phyloP scores from a whole-genome alignment of 2,888 invertebrate genomes.

The Melieria omissa region DNA sequence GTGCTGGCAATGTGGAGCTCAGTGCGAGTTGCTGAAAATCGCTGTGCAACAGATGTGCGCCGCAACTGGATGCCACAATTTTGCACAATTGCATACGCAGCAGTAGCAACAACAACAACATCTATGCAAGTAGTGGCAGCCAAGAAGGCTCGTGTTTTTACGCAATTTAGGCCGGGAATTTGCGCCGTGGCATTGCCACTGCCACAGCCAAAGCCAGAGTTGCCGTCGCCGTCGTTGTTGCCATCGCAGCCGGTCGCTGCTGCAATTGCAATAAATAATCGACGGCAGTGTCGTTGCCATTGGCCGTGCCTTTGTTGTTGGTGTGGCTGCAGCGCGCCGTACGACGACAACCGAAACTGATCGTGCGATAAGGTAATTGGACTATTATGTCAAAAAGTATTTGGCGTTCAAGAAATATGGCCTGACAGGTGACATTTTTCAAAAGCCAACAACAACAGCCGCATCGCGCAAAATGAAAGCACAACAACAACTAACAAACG shows the following conservation, averaged over 20 bases:
- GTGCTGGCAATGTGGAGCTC: not conserved
- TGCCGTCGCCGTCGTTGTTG: not conserved
- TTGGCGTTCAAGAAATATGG: constrained; percentile 65
- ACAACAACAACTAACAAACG: constrained; percentile 2
- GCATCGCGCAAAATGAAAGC: constrained; percentile 13
- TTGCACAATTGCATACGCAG: constrained; percentile 42
- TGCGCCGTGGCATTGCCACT: constrained; percentile 31
- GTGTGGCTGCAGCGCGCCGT: constrained; percentile 5
- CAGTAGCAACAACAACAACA: constrained; percentile 10
- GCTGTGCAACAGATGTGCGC: not conserved
- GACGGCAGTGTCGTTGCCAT: constrained; percentile 35
- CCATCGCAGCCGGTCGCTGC: constrained; percentile 9
- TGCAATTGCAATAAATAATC: constrained; percentile 43
- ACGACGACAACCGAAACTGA: constrained; percentile 47
- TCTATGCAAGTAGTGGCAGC: constrained; percentile 14
- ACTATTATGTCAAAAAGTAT: constrained; percentile 66
- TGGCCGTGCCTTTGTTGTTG: constrained; percentile 2
- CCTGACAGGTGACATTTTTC: constrained; percentile 59
- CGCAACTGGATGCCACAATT: not conserved
- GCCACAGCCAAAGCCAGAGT: constrained; percentile 15
- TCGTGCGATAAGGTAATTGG: constrained; percentile 66
- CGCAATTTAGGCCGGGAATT: constrained; percentile 33
- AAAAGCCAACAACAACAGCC: constrained; percentile 32
- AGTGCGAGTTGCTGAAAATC: not conserved
- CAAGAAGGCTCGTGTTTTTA: constrained; percentile 25